phyloP scores from a whole-genome alignment of 2,797 vertebrate species.

The Phalloptychus januarius region DNA sequence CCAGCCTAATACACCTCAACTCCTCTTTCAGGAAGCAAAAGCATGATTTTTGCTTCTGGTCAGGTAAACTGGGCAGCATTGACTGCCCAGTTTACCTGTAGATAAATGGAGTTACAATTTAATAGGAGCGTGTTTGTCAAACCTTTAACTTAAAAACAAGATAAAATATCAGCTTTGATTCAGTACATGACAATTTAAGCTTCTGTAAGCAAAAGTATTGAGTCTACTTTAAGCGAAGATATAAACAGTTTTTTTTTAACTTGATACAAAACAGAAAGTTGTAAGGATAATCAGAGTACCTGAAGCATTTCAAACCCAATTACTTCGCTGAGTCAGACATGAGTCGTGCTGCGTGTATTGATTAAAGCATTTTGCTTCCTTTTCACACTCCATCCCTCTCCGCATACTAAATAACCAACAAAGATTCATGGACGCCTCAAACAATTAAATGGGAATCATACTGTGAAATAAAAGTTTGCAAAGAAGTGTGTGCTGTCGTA shows the following conservation, averaged over 20 bases:
- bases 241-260: constrained; percentile 20
- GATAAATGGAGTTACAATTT: neutral
- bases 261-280: constrained; percentile 12
- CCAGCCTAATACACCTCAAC: neutral
- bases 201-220: neutral
- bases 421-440: neutral
- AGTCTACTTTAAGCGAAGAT: neutral
- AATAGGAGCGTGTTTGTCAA: neutral
- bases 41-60: no score
- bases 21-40: neutral
- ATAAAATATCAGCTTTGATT: neutral
- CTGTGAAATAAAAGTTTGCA: constrained; percentile 15
- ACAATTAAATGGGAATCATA: constrained; percentile 21
- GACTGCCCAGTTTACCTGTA: neutral
- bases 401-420: constrained; percentile 22
- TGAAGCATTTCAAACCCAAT: constrained; percentile 30
- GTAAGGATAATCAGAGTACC: constrained; percentile 8
- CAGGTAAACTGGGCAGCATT: no score
- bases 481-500: neutral
- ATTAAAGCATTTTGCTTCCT: constrained; percentile 22
- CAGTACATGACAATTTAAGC: neutral
- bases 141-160: neutral
- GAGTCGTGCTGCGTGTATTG: constrained; percentile 32
- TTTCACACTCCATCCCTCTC: constrained; percentile 19
- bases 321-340: constrained; percentile 35